Evolutionary conservation across 1,140 invertebrate species (phyloP).

Genomic region (Oreohelix idahoensis): DNA sequence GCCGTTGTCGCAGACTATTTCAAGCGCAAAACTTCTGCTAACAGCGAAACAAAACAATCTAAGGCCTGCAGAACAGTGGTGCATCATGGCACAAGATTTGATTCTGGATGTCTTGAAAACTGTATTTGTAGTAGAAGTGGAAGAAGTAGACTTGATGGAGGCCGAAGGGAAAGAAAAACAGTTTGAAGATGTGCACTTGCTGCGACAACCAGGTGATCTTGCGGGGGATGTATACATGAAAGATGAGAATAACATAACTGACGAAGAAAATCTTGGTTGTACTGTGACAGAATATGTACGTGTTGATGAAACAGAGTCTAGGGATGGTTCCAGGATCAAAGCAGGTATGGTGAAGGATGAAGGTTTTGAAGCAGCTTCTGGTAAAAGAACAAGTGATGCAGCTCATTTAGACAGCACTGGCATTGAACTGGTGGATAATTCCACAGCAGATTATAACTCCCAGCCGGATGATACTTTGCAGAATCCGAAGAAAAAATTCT

Average conservation of each 20-base stretch:
- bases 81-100: background rate
- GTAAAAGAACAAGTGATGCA: background rate
- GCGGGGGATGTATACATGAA: background rate
- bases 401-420: background rate
- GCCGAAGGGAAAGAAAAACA: background rate
- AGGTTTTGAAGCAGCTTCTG: background rate
- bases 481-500: slow-evolving; percentile 20
- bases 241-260: background rate
- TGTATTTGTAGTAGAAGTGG: slow-evolving; percentile 7
- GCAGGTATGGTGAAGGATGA: background rate
- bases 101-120: background rate
- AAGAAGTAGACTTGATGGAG: slow-evolving; percentile 4
- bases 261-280: background rate
- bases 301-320: background rate
- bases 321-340: background rate
- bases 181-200: background rate
- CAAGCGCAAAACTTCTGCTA: background rate
- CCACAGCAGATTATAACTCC: background rate
- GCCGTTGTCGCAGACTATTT: background rate
- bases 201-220: background rate
- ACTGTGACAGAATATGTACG: background rate
- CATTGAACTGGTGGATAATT: background rate
- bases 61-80: slow-evolving; percentile 5
- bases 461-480: background rate
- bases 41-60: background rate